Evolutionary conservation across 1,140 invertebrate species (phyloP), one percentile per base, ranked within the genome.

Genomic region (Asobara japonica): DNA sequence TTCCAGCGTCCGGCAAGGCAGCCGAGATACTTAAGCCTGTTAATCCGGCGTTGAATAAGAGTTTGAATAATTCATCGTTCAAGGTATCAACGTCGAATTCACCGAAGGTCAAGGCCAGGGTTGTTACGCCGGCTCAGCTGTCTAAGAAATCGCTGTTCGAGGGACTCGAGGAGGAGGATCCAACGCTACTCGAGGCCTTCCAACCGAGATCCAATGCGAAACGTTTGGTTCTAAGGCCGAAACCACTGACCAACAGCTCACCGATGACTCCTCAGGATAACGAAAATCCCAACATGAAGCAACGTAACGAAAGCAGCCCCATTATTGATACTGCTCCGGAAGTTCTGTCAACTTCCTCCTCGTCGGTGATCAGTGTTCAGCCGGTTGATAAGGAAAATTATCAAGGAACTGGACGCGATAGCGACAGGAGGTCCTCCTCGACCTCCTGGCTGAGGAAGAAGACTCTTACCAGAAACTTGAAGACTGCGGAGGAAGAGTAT

Each of bases 11-110:
- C 45, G 86, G 90, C 11, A 93, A 92, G 79, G 84, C 90, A 29
- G 93, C 94, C 74, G 92, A 93, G 68, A 79, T 93, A 10, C 83
- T 93, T n/a, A 93, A 93, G 79, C 92, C 93, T 13, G 91, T 92
- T 0, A 94, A 93, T 86, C 89, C 92, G 6, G 83, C 89, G 5
- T 90, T 92, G 80, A 92, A 64, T 80, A 62, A 29, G n/a, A 92
- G 45, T 74, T 88, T 74, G 82, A 91, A 85, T 80, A 77, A 82
- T 80, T 70, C 86, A 11, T 80, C 89, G 85, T 89, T 89, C 74
- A 94, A 93, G 87, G 89, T 94, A n/a, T 90, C 89, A 4, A 86
- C 90, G 2, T 86, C 89, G 36, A 89, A 85, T 75, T 84, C 83
- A 13, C 82, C 88, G 3, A 91, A 90, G 79, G 83, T 93, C 0